Evolutionary conservation across 1,140 invertebrate genomes (phyloP).

Genomic region (Mactra quadrangularis): DNA sequence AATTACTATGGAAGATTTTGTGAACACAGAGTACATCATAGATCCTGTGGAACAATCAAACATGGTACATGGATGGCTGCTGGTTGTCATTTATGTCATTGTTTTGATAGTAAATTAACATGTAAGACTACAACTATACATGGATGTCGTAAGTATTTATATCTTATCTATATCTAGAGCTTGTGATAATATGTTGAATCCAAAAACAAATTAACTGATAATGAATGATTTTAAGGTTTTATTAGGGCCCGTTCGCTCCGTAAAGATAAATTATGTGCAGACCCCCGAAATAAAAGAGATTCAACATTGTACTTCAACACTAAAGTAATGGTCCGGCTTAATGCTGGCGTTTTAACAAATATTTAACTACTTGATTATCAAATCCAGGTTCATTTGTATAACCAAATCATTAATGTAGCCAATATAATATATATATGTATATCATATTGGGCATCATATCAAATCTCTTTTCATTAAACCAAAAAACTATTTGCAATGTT

Average conservation of each 20-base stretch:
- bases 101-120: slow-evolving; percentile 50
- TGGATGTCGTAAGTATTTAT: slow-evolving; percentile 57
- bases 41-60: slow-evolving; percentile 44
- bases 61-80: slow-evolving; percentile 57
- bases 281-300: no score
- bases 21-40: slow-evolving; percentile 24
- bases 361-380: no score
- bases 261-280: no score
- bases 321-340: neutral
- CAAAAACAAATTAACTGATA: neutral
- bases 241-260: neutral
- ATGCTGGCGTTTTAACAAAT: no score
- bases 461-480: no score
- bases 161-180: no score
- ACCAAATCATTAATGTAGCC: no score
- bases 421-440: no score
- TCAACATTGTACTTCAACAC: neutral
- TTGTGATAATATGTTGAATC: neutral
- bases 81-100: slow-evolving; percentile 61
- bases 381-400: no score
- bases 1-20: slow-evolving; percentile 42
- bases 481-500: no score
- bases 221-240: neutral
- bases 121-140: slow-evolving; percentile 38
- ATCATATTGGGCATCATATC: no score